Evolutionary conservation across 2,888 invertebrate genomes (phyloP), one percentile per base, ranked within the genome.

Genomic region (Agriopis marginaria): DNA sequence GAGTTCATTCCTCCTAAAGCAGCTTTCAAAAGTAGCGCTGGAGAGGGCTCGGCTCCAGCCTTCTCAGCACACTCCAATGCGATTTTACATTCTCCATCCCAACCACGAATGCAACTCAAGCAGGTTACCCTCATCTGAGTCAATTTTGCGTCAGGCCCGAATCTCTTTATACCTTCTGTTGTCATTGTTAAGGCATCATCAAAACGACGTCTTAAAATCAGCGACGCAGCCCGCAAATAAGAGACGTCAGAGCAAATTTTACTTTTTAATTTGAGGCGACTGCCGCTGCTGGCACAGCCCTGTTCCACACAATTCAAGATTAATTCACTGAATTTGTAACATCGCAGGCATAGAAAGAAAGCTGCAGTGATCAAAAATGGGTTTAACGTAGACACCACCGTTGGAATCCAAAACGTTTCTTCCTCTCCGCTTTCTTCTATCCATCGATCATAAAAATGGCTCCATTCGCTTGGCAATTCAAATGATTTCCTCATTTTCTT

Each of bases 261-360:
- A 32, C 70, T 76, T 53, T 75, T 73, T 5, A 77, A 32, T 10
- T 61, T 68, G 5, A 77, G 70, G 42, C 82, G 78, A 49, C 83
- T 84, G 1, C 94, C 93, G 23, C 81, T 83, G 10, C 74, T 81
- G 1, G 78, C 80, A 68, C 94, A 93, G 1, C 86, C 86, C 1
- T 77, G 72, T 68, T 90, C 88, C 14, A 82, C 82, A 74, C 93
- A 94, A 44, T 81, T 75, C 50, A 93, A 74, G 53, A 93, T 75
- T 54, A 72, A 80, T 63, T 91, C 91, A 47, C 84, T 78, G 71
- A 94, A 89, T 64, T 82, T 84, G 73, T 82, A 93, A 71, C 92
- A 92, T 55, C 91, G 83, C 47, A 94, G 82, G 72, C 93, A 93
- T 44, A 94, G 82, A 75, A 94, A 93, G 73, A 94, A 92, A 6